Base-by-base conservation (phyloP, 2,113 vertebrate species). In the Sapayoa aenigma region DNA sequence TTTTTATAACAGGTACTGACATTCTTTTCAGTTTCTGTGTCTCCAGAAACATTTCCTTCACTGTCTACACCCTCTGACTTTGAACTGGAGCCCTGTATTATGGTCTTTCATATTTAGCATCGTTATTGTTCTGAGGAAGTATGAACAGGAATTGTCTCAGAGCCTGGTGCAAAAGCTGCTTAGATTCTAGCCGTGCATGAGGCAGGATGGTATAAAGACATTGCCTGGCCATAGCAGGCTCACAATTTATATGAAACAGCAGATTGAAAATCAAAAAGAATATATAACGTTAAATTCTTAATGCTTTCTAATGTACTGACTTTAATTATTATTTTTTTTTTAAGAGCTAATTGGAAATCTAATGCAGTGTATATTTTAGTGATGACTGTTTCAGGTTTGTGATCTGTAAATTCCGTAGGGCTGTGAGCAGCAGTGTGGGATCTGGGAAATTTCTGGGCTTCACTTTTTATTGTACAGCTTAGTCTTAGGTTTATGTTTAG, bases 1-100 rank as follows among this genome's bases (percentile, higher is more conserved):
- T 73, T 99, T 98, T 90, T 98, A 99, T 92, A 99, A 98, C 97
- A 99, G 99, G 99, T 99, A 96, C 63, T 73, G 76, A 14, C 20
- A 17, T 10, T 87, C 3, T 18, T 76, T 93, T 35, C 11, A 28
- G 0, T 62, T 92, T 90, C 5, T 42, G 1, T 42, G 37, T 68
- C 15, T 85, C 52, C 60, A 94, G 44, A 90, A 86, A 67, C 28
- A 39, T 47, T 88, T 75, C 14, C 31, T 53, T 87, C 17, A 22
- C 9, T 69, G 28, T 42, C 69, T 59, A 55, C 7, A 19, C 14
- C 2, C 18, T 78, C 35, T 78, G 33, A 55, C 37, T 84, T 82
- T 60, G 72, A 90, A 49, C 39, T 69, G 71, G 58, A 92, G 44
- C 8, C 21, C 31, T 79, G 0, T 23, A 79, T 66, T 83, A 62